phyloP scores from a whole-genome alignment of 2,113 vertebrate genomes.

The Cercocebus atys region DNA sequence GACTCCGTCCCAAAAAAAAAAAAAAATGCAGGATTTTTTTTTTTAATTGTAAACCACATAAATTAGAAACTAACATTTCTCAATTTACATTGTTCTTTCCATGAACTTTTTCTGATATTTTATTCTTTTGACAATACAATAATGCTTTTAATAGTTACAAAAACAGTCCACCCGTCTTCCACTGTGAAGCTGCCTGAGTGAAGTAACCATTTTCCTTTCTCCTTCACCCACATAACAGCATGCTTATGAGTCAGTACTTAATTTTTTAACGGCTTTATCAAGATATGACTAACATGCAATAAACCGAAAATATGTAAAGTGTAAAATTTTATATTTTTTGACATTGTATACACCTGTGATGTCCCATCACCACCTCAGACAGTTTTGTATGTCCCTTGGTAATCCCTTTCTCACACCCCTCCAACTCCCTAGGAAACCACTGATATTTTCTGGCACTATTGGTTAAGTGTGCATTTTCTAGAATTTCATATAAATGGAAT shows the following conservation, averaged over 20 bases:
- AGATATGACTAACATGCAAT: neutral
- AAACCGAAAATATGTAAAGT: neutral
- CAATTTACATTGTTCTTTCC: neutral
- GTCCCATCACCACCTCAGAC: neutral
- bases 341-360: neutral
- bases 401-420: neutral
- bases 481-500: conserved; percentile 13
- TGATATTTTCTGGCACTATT: neutral
- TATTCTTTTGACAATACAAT: neutral
- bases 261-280: neutral
- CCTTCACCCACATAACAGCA: neutral
- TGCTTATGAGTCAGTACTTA: neutral
- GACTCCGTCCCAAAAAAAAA: no score
- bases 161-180: neutral
- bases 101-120: neutral
- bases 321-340: neutral
- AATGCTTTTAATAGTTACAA: neutral
- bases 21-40: neutral
- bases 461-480: neutral
- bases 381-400: neutral
- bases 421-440: neutral
- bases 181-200: neutral
- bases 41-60: neutral
- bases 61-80: neutral
- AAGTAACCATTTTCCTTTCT: neutral